phyloP scores from a whole-genome alignment of 2,797 vertebrate species.

The Clamator glandarius region DNA sequence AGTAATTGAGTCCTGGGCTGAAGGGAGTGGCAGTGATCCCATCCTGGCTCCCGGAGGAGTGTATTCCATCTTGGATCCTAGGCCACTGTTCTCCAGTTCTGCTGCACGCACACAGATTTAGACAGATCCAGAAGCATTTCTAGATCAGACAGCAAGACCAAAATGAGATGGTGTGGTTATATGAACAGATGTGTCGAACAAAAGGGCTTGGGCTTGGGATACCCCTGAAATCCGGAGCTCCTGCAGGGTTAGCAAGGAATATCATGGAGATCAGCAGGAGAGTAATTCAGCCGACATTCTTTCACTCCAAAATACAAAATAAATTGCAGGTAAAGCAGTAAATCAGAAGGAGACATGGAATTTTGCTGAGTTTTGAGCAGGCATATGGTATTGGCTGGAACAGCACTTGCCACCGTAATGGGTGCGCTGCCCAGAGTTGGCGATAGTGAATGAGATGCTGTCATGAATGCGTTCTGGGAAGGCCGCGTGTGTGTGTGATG shows the following conservation, averaged over 20 bases:
- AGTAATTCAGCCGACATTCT: neutral
- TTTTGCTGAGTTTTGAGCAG: neutral
- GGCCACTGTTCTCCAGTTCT: neutral
- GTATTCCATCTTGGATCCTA: accelerated
- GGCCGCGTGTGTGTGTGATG: accelerated
- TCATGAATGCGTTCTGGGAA: neutral
- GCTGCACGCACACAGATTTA: too few relatives aligned
- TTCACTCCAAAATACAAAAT: neutral
- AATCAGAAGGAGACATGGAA: neutral
- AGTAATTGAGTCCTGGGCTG: neutral
- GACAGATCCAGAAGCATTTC: neutral
- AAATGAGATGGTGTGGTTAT: neutral
- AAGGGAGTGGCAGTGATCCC: neutral
- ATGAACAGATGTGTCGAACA: neutral
- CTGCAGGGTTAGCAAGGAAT: neutral
- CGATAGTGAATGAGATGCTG: too few relatives aligned
- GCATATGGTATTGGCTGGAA: neutral
- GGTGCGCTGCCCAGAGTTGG: neutral
- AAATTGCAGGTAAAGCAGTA: neutral
- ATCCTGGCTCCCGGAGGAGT: accelerated
- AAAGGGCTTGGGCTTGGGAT: accelerated
- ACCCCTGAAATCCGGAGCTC: neutral
- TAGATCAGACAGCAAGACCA: neutral
- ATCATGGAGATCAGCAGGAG: neutral
- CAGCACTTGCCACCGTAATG: neutral